Percentiles rank a stretch among this genome's conserved stretches.
Evolutionary conservation across 1,140 invertebrate species (phyloP).

Genomic region (Calliopsis andreniformis): DNA sequence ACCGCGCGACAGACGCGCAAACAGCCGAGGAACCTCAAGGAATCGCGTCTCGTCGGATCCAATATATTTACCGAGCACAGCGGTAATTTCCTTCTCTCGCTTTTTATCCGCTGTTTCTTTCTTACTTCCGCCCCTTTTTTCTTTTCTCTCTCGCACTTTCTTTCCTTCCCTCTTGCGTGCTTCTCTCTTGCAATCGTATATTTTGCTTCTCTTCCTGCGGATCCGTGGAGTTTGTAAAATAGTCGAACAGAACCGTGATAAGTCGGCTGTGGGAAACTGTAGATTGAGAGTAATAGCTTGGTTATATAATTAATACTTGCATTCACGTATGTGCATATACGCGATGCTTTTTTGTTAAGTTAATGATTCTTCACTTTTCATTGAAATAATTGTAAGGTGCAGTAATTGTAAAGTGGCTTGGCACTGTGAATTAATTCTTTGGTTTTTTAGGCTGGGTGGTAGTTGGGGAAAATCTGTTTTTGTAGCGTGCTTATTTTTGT

Average conservation of each 20-base stretch:
- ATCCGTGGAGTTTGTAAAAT: background rate
- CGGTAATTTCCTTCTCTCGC: constrained; percentile 82
- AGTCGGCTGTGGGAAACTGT: background rate
- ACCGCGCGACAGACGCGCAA: constrained; percentile 86
- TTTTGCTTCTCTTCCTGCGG: background rate
- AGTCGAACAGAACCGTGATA: background rate
- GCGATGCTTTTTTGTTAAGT: background rate
- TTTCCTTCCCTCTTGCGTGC: constrained; percentile 25
- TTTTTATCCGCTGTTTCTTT: constrained; percentile 43
- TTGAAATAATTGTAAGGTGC: background rate
- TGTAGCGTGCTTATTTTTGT: background rate
- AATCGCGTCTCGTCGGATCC: constrained; percentile 89
- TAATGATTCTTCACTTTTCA: constrained; percentile 6
- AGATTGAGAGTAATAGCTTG: background rate
- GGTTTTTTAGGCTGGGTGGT: background rate
- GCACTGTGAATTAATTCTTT: background rate
- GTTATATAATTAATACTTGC: constrained; percentile 35
- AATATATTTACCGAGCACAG: constrained; percentile 96
- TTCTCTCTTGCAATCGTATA: constrained; percentile 11
- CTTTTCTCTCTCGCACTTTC: constrained; percentile 36
- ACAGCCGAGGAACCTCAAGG: constrained; percentile 88
- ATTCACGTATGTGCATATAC: constrained; percentile 16
- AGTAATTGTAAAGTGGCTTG: background rate
- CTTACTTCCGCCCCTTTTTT: constrained; percentile 46
- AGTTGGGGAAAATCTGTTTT: background rate